A percentile compares a stretch with the other conserved stretches of the same genome.
Conservation (phyloP, 2,888 invertebrate genomes). For the Phymatocera aterrima region DNA sequence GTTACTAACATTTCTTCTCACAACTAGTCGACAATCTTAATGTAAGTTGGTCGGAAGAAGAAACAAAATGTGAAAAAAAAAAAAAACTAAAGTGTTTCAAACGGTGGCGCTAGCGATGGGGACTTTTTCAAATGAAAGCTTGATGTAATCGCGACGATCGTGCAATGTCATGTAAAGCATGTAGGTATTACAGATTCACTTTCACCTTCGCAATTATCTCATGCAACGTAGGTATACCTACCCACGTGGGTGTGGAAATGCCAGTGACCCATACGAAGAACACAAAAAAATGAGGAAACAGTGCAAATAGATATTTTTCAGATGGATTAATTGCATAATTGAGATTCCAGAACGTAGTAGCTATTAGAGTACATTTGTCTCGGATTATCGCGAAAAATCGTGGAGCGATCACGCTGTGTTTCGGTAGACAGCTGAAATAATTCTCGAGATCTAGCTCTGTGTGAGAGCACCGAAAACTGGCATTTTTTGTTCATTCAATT, state of each 20-base stretch:
- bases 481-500: no score
- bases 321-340: not conserved
- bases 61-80: not conserved
- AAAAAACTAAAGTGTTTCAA: not conserved
- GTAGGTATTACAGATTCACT: constrained; percentile 38
- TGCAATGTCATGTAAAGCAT: constrained; percentile 6
- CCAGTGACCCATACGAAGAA: not conserved
- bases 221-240: not conserved
- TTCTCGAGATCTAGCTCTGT: not conserved
- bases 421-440: not conserved
- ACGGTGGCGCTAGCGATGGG: not conserved
- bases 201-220: constrained; percentile 19
- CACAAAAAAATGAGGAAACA: no score
- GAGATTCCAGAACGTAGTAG: not conserved
- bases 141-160: constrained; percentile 26
- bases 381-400: not conserved
- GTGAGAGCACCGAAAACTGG: not conserved
- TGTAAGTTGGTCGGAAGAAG: not conserved
- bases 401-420: not conserved
- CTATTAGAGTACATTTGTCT: not conserved
- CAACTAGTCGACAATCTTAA: not conserved
- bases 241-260: not conserved
- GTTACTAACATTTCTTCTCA: not conserved
- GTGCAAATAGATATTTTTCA: constrained; percentile 10
- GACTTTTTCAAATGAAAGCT: not conserved